phyloP scores from a whole-genome alignment of 2,113 vertebrate species.

The Corapipo altera region DNA sequence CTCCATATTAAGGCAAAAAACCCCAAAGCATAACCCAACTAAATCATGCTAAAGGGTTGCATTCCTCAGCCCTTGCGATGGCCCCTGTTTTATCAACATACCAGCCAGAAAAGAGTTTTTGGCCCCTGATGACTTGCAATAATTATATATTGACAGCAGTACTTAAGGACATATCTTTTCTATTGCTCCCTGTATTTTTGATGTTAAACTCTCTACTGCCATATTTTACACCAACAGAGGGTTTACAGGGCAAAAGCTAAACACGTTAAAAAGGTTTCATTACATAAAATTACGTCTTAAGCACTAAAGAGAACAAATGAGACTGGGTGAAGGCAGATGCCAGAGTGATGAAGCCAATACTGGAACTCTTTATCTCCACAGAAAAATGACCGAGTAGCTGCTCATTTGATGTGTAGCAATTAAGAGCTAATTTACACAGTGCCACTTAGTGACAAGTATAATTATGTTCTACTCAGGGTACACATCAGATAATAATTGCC shows the following conservation, averaged over 20 bases:
- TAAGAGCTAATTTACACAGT: conserved; percentile 63
- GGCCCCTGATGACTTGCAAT: not conserved
- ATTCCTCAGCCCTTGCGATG: not conserved
- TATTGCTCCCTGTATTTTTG: not conserved
- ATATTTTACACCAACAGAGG: not conserved
- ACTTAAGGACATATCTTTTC: not conserved
- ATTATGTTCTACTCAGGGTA: conserved; percentile 52
- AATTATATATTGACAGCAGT: not conserved
- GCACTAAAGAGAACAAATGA: not conserved
- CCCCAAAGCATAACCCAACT: not conserved
- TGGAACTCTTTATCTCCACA: conserved; percentile 13
- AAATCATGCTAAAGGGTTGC: not conserved
- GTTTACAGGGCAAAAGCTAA: conserved; percentile 12
- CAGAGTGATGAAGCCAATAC: not conserved
- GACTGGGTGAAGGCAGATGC: not conserved
- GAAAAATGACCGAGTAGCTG: conserved; percentile 27
- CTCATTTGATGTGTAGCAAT: conserved; percentile 40
- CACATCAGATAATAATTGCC: conserved; percentile 53
- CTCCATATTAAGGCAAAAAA: not conserved
- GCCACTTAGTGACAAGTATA: conserved; percentile 58
- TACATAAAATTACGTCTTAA: not conserved
- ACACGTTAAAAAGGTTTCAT: not conserved
- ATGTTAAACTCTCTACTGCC: not conserved
- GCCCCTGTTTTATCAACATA: not conserved
- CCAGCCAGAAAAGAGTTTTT: not conserved